These are phyloP conservation scores for Sinocyclocheilus grahami DNA, from an alignment of 2,113 vertebrate species.

Conservation along the genomic window DNA sequence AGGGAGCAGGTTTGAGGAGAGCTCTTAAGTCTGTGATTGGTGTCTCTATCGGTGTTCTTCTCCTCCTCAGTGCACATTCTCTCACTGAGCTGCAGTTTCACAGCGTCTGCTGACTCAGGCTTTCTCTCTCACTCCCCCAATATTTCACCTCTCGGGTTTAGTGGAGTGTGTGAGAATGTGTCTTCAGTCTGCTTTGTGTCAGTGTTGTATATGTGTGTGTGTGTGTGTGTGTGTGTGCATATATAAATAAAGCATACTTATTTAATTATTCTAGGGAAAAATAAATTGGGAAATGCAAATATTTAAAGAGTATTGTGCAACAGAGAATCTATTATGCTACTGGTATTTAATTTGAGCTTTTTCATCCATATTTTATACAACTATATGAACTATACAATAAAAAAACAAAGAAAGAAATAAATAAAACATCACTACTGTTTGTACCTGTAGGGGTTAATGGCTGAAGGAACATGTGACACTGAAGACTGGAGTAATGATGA, in stretches of 20 bases:
- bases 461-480: no score
- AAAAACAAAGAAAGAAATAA: not conserved
- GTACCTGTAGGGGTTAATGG: no score
- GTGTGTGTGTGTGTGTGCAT: not conserved
- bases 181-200: not conserved
- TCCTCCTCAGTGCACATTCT: not conserved
- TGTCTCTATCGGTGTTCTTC: not conserved
- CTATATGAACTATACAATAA: not conserved
- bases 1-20: not conserved
- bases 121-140: not conserved
- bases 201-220: not conserved
- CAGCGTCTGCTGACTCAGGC: slow-evolving; percentile 19
- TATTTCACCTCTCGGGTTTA: not conserved
- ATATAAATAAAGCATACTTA: not conserved
- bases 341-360: not conserved
- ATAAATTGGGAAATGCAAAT: not conserved
- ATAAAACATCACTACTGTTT: not conserved
- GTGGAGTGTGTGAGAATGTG: not conserved
- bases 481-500: no score
- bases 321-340: not conserved
- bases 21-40: slow-evolving; percentile 13
- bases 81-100: slow-evolving; percentile 21
- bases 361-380: not conserved
- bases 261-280: not conserved
- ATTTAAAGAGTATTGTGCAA: not conserved